A percentile compares a stretch with the other conserved stretches of the same genome.
phyloP scores from a whole-genome alignment of 2,113 vertebrate genomes.

The Cyanocitta stelleri region DNA sequence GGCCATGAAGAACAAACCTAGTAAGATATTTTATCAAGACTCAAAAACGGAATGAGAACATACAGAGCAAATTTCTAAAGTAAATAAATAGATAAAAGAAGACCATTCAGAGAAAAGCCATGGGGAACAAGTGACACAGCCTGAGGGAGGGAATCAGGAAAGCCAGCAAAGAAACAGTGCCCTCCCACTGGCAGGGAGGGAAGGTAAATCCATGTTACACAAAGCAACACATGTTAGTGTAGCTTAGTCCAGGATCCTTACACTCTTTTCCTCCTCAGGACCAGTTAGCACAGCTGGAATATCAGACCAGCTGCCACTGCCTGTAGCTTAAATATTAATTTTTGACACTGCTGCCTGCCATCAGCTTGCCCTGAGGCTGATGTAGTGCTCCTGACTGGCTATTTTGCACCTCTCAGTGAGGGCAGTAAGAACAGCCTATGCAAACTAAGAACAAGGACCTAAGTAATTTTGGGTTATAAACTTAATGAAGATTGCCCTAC shows the following conservation, averaged over 20 bases:
- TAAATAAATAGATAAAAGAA: background rate
- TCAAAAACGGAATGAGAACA: background rate
- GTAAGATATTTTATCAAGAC: background rate
- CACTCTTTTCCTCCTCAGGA: background rate
- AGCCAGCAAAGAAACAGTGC: background rate
- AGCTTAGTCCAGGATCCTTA: background rate
- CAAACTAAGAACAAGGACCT: background rate
- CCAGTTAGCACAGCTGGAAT: background rate
- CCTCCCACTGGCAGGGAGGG: background rate
- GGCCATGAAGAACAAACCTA: background rate
- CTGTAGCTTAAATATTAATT: background rate
- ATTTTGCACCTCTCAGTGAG: background rate
- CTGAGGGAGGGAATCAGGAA: background rate
- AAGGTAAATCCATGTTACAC: background rate
- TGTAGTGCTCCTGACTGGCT: background rate
- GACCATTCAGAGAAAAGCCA: background rate
- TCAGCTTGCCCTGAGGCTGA: background rate
- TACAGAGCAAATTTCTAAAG: background rate
- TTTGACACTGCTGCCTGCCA: background rate
- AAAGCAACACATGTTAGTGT: background rate
- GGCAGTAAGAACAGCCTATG: background rate
- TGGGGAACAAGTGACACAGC: background rate
- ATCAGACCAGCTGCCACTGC: background rate
- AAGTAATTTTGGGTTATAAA: background rate
- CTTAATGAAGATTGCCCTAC: background rate